Evolutionary conservation across 2,113 vertebrate species (phyloP).

Genomic region (Mirounga angustirostris): DNA sequence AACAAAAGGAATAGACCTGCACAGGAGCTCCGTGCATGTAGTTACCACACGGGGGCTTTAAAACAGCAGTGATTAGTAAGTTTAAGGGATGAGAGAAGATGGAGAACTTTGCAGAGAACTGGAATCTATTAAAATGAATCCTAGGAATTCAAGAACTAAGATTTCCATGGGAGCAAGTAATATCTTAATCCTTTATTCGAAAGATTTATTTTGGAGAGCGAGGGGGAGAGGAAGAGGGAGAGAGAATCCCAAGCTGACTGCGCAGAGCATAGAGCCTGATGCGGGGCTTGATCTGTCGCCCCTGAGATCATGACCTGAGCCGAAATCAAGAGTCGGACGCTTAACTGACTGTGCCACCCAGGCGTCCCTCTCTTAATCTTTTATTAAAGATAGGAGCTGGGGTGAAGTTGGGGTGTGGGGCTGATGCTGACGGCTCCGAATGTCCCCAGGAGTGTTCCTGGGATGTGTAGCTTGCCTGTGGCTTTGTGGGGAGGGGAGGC

Average conservation of each 20-base stretch:
- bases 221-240: neutral
- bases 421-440: neutral
- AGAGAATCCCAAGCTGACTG: neutral
- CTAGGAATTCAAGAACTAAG: neutral
- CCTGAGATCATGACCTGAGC: neutral
- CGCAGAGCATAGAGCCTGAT: neutral
- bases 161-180: neutral
- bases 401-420: neutral
- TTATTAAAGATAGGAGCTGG: neutral
- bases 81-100: neutral
- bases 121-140: neutral
- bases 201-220: neutral
- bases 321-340: neutral
- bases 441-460: neutral
- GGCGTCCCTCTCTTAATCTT: neutral
- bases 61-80: neutral
- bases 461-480: neutral
- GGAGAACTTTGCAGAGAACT: neutral
- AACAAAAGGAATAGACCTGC: neutral
- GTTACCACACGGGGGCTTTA: neutral
- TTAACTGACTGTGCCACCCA: neutral
- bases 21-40: neutral
- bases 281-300: accelerated
- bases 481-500: neutral
- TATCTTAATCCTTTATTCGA: neutral